Evolutionary conservation across 2,888 invertebrate genomes (phyloP).

Genomic region (Adelognathus sp.): DNA sequence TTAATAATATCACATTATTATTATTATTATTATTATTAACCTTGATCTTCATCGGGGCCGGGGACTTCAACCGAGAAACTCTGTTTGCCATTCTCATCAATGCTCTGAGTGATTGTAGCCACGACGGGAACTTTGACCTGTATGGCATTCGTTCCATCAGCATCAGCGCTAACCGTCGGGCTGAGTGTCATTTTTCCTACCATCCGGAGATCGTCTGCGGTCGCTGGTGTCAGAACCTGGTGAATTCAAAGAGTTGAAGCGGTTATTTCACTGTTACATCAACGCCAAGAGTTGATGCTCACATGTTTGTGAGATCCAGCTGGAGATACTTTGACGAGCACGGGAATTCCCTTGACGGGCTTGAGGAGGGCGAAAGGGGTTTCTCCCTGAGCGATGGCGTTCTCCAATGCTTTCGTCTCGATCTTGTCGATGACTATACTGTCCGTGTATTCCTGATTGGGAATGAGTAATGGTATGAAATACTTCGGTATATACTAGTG

Average conservation of each 20-base stretch:
- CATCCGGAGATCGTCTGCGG: constrained; percentile 86
- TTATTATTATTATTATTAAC: constrained; percentile 66
- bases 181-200: constrained; percentile 84
- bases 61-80: constrained; percentile 83
- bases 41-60: constrained; percentile 75
- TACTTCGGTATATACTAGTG: not conserved
- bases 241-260: not conserved
- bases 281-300: constrained; percentile 58
- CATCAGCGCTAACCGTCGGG: constrained; percentile 69
- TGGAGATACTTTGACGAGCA: constrained; percentile 85
- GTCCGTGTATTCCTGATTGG: constrained; percentile 76
- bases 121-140: constrained; percentile 85
- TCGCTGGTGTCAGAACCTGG: constrained; percentile 88
- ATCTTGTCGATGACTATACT: constrained; percentile 88
- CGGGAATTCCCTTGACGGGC: constrained; percentile 86
- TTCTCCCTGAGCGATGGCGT: constrained; percentile 85
- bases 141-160: constrained; percentile 80
- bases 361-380: constrained; percentile 88
- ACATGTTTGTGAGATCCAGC: constrained; percentile 79
- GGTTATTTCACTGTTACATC: not conserved
- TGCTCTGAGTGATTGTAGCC: constrained; percentile 84
- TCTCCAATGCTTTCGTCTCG: constrained; percentile 87
- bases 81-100: constrained; percentile 82
- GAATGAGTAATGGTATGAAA: not conserved
- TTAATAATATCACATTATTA: too few relatives aligned